Evolutionary conservation across 2,113 vertebrate species (phyloP), one percentile per base, ranked within the genome.

Genomic region (Antigone vipio): DNA sequence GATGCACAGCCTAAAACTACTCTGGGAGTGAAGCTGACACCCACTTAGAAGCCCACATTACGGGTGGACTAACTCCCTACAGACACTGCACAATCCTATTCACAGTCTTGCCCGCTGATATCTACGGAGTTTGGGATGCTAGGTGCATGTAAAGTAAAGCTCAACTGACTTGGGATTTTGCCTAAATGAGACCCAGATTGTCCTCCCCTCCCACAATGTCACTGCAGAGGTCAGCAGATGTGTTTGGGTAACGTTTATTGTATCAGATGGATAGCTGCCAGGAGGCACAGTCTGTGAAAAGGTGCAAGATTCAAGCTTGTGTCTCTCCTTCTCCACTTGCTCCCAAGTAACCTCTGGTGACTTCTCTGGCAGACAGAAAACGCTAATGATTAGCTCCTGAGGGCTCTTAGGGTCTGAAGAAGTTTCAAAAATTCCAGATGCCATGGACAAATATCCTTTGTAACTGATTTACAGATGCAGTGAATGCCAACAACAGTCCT

Each of bases 381-480:
- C 2, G 30, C 69, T 89, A 90, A 93, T 76, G 59, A 95, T 88
- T 94, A 91, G 27, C 86, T 79, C 71, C 67, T 83, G 50, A 60
- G 55, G 12, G 35, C 35, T 68, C 34, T 79, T 11, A 22, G 1
- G 5, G 69, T 93, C 59, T 56, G 55, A 87, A 80, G n/a, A 77
- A 77, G 63, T 44, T 71, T 47, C 58, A 90, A 96, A 89, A 85
- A 69, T 66, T 90, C 74, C 71, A 85, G 69, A 45, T 49, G 74
- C 60, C 58, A 45, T 49, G 52, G 63, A 56, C 23, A 63, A 22
- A 44, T 79, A 42, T 29, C 15, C 42, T 85, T 64, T 4, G 73
- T 93, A 73, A 93, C 71, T 93, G 68, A 96, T 97, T 92, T 76
- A 95, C 84, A 82, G 77, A 69, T 8, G 13, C 7, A 64, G 24